Evolutionary conservation across 2,113 vertebrate species (phyloP).

Genomic region (Galbula dea): DNA sequence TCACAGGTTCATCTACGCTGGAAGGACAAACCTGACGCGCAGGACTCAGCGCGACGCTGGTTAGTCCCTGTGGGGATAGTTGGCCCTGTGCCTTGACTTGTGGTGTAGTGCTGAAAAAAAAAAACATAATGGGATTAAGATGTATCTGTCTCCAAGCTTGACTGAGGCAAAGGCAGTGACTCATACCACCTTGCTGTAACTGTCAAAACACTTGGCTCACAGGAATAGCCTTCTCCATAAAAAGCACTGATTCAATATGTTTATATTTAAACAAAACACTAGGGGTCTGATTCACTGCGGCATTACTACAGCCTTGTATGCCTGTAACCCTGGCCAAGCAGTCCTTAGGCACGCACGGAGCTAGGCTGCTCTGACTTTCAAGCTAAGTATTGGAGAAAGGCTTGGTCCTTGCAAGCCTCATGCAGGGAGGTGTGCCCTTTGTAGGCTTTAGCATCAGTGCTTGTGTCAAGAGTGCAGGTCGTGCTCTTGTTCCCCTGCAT

Average conservation of each 20-base stretch:
- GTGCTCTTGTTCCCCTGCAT: rapidly evolving
- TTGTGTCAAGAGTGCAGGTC: background rate
- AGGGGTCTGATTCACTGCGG: slow-evolving; percentile 51
- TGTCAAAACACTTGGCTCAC: slow-evolving; percentile 63
- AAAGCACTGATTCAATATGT: slow-evolving; percentile 56
- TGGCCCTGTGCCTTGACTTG: slow-evolving; percentile 27
- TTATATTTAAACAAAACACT: slow-evolving; percentile 60
- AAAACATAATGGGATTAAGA: slow-evolving; percentile 54
- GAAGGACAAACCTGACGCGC: slow-evolving; percentile 5
- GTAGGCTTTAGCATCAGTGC: background rate
- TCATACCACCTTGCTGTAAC: slow-evolving; percentile 57
- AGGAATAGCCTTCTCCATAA: slow-evolving; percentile 47
- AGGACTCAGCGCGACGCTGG: background rate
- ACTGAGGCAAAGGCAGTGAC: slow-evolving; percentile 51
- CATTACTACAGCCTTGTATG: slow-evolving; percentile 27
- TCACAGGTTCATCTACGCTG: background rate
- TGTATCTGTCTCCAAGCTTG: slow-evolving; percentile 28
- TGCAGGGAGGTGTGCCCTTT: background rate
- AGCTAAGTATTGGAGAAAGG: background rate
- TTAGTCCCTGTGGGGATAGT: background rate
- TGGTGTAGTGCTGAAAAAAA: slow-evolving; percentile 8
- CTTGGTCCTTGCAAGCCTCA: background rate
- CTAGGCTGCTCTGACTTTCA: background rate
- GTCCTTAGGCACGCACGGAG: background rate
- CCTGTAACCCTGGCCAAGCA: background rate